A percentile compares a stretch with the other conserved stretches of the same genome.
phyloP scores from a whole-genome alignment of 2,888 invertebrate genomes.

The Pandemis heparana region DNA sequence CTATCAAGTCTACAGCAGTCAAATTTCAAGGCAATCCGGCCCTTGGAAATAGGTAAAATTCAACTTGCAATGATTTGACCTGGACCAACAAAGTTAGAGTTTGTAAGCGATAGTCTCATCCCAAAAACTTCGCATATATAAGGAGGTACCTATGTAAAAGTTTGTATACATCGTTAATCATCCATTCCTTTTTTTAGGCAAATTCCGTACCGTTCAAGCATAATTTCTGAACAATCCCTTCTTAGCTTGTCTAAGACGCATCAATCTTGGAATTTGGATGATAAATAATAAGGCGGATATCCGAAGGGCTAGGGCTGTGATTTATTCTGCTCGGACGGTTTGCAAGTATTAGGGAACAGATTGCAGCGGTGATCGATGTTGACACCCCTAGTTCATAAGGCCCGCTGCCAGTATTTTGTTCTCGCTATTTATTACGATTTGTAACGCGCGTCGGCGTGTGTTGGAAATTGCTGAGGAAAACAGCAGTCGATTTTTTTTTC shows the following conservation, averaged over 20 bases:
- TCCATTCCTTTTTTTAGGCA: slow-evolving; percentile 13
- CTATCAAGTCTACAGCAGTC: too few relatives aligned
- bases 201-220: slow-evolving; percentile 4
- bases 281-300: slow-evolving; percentile 53
- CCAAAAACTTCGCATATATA: too few relatives aligned
- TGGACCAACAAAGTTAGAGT: too few relatives aligned
- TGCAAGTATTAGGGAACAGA: slow-evolving; percentile 50
- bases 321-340: slow-evolving; percentile 48
- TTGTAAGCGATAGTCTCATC: too few relatives aligned
- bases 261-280: slow-evolving; percentile 51
- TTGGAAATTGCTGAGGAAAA: background rate
- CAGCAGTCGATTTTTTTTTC: background rate
- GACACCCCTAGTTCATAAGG: slow-evolving; percentile 48
- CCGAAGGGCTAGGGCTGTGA: slow-evolving; percentile 47
- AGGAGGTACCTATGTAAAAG: too few relatives aligned
- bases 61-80: too few relatives aligned
- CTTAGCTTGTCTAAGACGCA: slow-evolving; percentile 44
- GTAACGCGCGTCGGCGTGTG: slow-evolving; percentile 3
- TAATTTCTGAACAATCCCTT: slow-evolving; percentile 34
- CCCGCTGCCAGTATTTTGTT: slow-evolving; percentile 39
- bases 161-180: slow-evolving; percentile 16
- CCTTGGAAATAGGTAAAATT: too few relatives aligned
- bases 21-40: too few relatives aligned
- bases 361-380: slow-evolving; percentile 54
- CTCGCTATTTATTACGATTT: slow-evolving; percentile 22